phyloP scores from a whole-genome alignment of 1,140 invertebrate species.

The Battus philenor region DNA sequence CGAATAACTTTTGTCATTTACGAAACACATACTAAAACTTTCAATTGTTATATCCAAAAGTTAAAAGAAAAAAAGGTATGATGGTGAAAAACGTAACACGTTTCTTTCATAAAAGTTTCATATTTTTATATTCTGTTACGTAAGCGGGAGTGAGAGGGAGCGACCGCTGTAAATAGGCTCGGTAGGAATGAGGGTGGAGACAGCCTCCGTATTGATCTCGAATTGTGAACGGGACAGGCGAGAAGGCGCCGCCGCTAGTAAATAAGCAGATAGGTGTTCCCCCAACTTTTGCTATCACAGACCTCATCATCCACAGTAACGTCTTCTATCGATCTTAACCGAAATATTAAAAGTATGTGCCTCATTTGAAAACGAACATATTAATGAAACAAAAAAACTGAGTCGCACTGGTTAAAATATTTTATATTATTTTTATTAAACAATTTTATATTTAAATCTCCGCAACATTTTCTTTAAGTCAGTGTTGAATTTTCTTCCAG shows the following conservation, averaged over 20 bases:
- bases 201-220: slow-evolving; percentile 61
- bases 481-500: too few relatives aligned
- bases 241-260: slow-evolving; percentile 44
- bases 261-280: slow-evolving; percentile 37
- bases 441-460: too few relatives aligned
- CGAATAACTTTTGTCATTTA: too few relatives aligned
- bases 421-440: too few relatives aligned
- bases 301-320: too few relatives aligned
- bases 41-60: neutral
- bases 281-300: slow-evolving; percentile 26
- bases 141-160: slow-evolving; percentile 28
- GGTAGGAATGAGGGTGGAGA: slow-evolving; percentile 41
- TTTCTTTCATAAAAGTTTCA: slow-evolving; percentile 5
- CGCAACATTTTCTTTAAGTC: too few relatives aligned
- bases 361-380: too few relatives aligned
- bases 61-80: slow-evolving; percentile 1
- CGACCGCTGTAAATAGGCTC: slow-evolving; percentile 35
- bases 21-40: neutral
- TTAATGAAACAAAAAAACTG: too few relatives aligned
- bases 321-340: too few relatives aligned
- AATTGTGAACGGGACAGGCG: slow-evolving; percentile 46
- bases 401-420: too few relatives aligned
- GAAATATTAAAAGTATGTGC: too few relatives aligned
- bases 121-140: slow-evolving; percentile 21
- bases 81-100: too few relatives aligned